A percentile compares a stretch with the other conserved stretches of the same genome.
phyloP scores from a whole-genome alignment of 1,140 invertebrate species.

The Zaprionus lachaisei region DNA sequence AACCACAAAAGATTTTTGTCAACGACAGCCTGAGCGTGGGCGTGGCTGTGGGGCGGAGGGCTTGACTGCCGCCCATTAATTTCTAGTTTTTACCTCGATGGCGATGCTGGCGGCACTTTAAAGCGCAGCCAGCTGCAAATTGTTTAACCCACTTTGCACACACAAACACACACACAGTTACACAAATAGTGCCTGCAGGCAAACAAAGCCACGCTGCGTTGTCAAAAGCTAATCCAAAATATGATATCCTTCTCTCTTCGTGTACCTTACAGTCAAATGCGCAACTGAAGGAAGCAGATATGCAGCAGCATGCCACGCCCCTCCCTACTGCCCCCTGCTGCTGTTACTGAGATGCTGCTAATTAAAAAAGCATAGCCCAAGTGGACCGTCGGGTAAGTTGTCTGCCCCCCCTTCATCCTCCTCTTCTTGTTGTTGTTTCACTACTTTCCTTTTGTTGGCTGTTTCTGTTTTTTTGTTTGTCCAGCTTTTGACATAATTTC shows the following conservation, averaged over 20 bases:
- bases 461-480: constrained; percentile 51
- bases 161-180: constrained; percentile 21
- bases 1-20: constrained; percentile 75
- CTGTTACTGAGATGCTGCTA: constrained; percentile 28
- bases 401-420: not conserved
- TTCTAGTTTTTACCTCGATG: constrained; percentile 8
- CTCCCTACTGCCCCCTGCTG: not conserved
- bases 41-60: not conserved
- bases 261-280: constrained; percentile 48
- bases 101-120: constrained; percentile 24
- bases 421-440: constrained; percentile 9
- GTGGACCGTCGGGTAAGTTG: constrained; percentile 43
- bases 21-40: constrained; percentile 22
- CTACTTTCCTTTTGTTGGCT: constrained; percentile 15
- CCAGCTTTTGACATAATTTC: constrained; percentile 69
- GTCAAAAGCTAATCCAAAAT: constrained; percentile 57
- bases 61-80: not conserved
- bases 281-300: constrained; percentile 24
- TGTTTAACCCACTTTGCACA: constrained; percentile 43
- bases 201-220: constrained; percentile 16
- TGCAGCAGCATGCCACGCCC: not conserved
- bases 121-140: constrained; percentile 41
- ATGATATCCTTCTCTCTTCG: constrained; percentile 37
- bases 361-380: constrained; percentile 45
- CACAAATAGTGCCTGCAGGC: not conserved